Evolutionary conservation across 2,113 vertebrate species (phyloP), one percentile per base, ranked within the genome.

Genomic region (Columba janthina): DNA sequence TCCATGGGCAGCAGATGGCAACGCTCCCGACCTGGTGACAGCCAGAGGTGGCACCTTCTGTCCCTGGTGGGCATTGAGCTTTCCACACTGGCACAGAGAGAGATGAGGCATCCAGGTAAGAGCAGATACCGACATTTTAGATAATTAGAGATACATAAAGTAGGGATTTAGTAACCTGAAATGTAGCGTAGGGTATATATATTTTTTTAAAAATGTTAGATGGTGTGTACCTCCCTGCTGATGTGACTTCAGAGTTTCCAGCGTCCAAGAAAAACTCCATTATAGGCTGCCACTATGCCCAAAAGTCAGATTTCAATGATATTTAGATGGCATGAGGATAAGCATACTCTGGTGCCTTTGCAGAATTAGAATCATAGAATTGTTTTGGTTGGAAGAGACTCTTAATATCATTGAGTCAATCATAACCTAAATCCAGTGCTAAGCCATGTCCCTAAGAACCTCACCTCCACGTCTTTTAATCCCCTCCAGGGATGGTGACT

Each of bases 11-110:
- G 65, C 1, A 4, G 24, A 69, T 64, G 74, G 46, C 62, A 10
- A n/a, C 0, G 22, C 4, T 89, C 40, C 46, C 0, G 10, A 64
- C 31, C 20, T 50, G 86, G 20, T 13, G 72, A 70, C 1, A 2
- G 69, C 26, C 4, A 8, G 2, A 7, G 31, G 40, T 42, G 67
- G 26, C 62, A 56, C 1, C 1, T 9, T 21, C n/a, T 54, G 57
- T 51, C n/a, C 54, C 50, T 5, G 14, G 62, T 1, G 8, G 44
- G 54, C 4, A 1, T 12, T 88, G 56, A 58, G 38, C 32, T 71
- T 60, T 34, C 83, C 57, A 36, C 40, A 17, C 42, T 54, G 82
- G 13, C 15, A 16, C 42, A 31, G 9, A 46, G 42, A 46, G 42
- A 38, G 44, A 32, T 36, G 12, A 29, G 36, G 40, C 17, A 46